Conservation (phyloP, 2,888 invertebrate genomes). For the Ennomos quercinarius region DNA sequence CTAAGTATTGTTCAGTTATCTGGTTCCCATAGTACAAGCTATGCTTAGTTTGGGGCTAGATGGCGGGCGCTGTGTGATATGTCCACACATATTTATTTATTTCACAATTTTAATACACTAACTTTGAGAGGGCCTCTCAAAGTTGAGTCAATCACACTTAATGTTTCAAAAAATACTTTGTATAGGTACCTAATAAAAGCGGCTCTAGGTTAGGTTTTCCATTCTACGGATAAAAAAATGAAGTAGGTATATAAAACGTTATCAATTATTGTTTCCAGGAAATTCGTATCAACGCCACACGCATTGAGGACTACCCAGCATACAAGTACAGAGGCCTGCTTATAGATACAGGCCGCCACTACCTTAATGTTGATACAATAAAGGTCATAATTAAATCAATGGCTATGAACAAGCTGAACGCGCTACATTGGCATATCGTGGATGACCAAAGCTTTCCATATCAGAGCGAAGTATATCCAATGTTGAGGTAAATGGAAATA, state of each 20-base stretch:
- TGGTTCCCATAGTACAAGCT: too few species aligned
- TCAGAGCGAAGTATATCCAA: slow-evolving; percentile 90
- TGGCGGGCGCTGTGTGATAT: too few species aligned
- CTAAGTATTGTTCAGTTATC: too few species aligned
- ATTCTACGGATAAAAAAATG: too few species aligned
- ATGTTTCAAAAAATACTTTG: too few species aligned
- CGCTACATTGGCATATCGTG: slow-evolving; percentile 97
- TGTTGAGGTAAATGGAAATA: slow-evolving; percentile 85
- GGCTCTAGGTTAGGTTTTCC: too few species aligned
- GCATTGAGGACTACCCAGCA: slow-evolving; percentile 90
- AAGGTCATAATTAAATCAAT: slow-evolving; percentile 91
- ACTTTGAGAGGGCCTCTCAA: too few species aligned
- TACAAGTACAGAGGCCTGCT: slow-evolving; percentile 93
- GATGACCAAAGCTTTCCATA: slow-evolving; percentile 98
- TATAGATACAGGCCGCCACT: slow-evolving; percentile 95
- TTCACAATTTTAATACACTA: too few species aligned
- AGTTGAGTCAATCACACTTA: too few species aligned
- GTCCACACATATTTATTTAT: too few species aligned
- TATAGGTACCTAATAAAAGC: too few species aligned
- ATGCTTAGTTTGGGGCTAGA: too few species aligned
- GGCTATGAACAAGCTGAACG: slow-evolving; percentile 96
- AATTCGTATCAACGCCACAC: slow-evolving; percentile 88
- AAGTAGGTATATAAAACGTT: not conserved
- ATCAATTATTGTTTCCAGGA: slow-evolving; percentile 62
- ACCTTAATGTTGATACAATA: slow-evolving; percentile 88